These are phyloP conservation scores for Nannoperca australis DNA, from an alignment of 2,797 vertebrate species.

Conservation along the genomic window DNA sequence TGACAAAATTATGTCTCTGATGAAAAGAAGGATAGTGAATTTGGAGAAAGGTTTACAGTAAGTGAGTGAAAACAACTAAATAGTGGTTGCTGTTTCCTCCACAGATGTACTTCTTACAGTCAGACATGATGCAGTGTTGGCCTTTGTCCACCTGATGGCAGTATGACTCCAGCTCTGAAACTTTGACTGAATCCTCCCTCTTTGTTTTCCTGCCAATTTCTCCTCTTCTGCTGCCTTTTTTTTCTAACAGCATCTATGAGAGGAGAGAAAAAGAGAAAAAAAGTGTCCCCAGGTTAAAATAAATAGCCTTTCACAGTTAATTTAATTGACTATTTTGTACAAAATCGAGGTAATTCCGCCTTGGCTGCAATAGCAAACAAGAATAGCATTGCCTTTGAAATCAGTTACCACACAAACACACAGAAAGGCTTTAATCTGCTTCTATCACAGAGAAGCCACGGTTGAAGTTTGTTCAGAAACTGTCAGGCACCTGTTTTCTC, in stretches of 20 bases:
- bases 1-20: neutral
- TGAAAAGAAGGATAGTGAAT: neutral
- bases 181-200: slow-evolving; percentile 56
- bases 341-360: slow-evolving; percentile 87
- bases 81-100: neutral
- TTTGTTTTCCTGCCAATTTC: slow-evolving; percentile 86
- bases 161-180: slow-evolving; percentile 79
- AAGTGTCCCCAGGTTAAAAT: slow-evolving; percentile 88
- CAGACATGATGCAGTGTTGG: slow-evolving; percentile 37
- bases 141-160: slow-evolving; percentile 84
- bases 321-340: slow-evolving; percentile 90
- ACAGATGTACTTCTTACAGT: neutral
- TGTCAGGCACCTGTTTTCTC: slow-evolving; percentile 64
- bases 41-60: neutral
- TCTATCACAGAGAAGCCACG: slow-evolving; percentile 71
- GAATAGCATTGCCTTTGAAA: slow-evolving; percentile 81
- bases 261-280: slow-evolving; percentile 71
- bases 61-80: neutral
- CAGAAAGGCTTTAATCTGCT: slow-evolving; percentile 75
- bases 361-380: slow-evolving; percentile 85
- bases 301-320: slow-evolving; percentile 90
- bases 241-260: slow-evolving; percentile 76
- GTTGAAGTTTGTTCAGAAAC: slow-evolving; percentile 72
- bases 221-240: slow-evolving; percentile 63
- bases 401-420: slow-evolving; percentile 76